Base-by-base conservation (phyloP, 2,888 invertebrate species). In the Agonopterix subpropinquella region DNA sequence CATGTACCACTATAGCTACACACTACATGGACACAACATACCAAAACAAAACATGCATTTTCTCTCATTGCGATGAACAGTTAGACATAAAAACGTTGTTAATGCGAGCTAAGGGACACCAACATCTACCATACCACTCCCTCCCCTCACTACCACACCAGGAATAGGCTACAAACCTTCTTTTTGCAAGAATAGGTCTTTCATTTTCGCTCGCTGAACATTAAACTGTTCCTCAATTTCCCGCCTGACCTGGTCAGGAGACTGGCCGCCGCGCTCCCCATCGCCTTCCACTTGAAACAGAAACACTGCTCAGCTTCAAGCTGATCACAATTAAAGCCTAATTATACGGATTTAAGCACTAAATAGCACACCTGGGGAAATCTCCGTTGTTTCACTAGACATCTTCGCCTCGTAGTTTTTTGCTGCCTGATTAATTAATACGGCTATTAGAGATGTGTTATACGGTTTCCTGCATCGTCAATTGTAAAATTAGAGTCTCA, bases 131-230 rank as follows among this genome's bases (percentile, higher is more conserved):
- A 0, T 39, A 39, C 39, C 39, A 39, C 39, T 39, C 39, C 39
- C 39, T 28, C 28, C 7, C 28, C 53, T 54, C 37, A 52, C 65
- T 61, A 61, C 57, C 58, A 62, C 54, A 46, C 51, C 53, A 52
- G 57, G 53, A 28, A 28, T 28, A 4, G 49, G 53, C 55, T 70
- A 78, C 80, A 71, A 89, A 95, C 96, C 94, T 93, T 98, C 98
- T 90, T 97, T 98, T 79, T 96, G 96, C 66, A 97, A 90, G 86
- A 94, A 98, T 51, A 98, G 85, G 67, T 97, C 97, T 89, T 96
- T 97, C 91, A 98, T 93, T 90, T 95, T 95, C 41, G 97, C 98
- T 64, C 98, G 90, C 78, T 98, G 97, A 53, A 92, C 86, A 73
- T 97, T 95, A 88, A 97, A 98, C 76, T 97, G 96, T 61, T 93